Conservation (phyloP, 2,888 invertebrate genomes). For the Zelleria hepariella region DNA sequence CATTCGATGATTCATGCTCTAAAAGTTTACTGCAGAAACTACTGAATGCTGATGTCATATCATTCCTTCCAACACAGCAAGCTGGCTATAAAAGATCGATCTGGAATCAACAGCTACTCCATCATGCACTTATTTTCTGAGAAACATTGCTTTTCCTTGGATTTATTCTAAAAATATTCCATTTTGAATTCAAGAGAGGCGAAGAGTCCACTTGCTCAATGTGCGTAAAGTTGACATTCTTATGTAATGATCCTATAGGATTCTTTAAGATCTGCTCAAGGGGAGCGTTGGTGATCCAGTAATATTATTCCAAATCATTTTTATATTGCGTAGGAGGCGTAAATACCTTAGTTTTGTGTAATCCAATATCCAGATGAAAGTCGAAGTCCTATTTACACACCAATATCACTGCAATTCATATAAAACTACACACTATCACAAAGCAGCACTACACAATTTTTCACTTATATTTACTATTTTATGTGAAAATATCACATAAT, state of each 20-base stretch:
- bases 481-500: conserved; percentile 68
- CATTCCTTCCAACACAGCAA: neutral
- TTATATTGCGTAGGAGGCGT: conserved; percentile 52
- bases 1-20: conserved; percentile 44
- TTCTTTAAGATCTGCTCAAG: neutral
- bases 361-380: conserved; percentile 70
- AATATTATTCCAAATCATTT: conserved; percentile 7
- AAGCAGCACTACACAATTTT: conserved; percentile 64
- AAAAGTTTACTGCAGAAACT: conserved; percentile 47
- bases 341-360: conserved; percentile 70
- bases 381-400: conserved; percentile 63
- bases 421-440: conserved; percentile 64
- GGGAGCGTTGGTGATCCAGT: neutral
- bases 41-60: conserved; percentile 62
- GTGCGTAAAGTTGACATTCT: conserved; percentile 5
- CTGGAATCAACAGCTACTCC: neutral
- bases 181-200: neutral
- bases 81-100: neutral
- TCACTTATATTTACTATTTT: conserved; percentile 61
- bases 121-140: neutral
- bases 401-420: conserved; percentile 61
- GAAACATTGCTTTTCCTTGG: neutral
- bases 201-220: neutral
- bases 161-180: neutral
- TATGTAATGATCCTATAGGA: neutral